Evolutionary conservation across 2,113 vertebrate species (phyloP), one percentile per base, ranked within the genome.

Genomic region (Cheilinus undulatus): DNA sequence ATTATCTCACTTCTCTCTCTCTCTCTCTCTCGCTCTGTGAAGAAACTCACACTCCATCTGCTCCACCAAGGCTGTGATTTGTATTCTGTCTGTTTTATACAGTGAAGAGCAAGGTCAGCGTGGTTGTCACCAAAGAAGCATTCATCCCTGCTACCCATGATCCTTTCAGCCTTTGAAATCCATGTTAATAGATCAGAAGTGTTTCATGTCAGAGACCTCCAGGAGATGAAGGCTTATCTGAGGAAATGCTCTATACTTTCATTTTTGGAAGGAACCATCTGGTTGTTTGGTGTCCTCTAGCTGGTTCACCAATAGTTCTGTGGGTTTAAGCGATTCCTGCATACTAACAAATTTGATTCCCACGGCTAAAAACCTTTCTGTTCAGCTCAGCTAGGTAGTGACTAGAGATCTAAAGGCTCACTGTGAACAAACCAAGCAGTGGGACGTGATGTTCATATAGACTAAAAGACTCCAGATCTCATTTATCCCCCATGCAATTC

Each of bases 11-110:
- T 42, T 23, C 65, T 68, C 53, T 43, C 70, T 62, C 66, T 67
- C 69, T 66, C 69, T 70, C 42, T 76, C 64, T 49, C n/a, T 28
- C 24, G 3, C 67, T 82, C 64, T 3, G 76, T 83, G 69, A 71
- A 86, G 81, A 89, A 73, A 82, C 66, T 75, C 79, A 66, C 82
- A 82, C 83, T 73, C 81, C 83, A 72, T 85, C 85, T 86, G 76
- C 67, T 89, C 87, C 65, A 52, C 80, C 63, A 26, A 40, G 30
- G 65, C 49, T 5, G 28, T 12, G 27, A 58, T 86, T 64, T 76
- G 46, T 58, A 28, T 58, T 79, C 79, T 66, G 49, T 59, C 42
- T 50, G 68, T 74, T 71, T 69, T 27, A 3, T 51, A 50, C 73
- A 22, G 64, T 13, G 69, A 78, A 27, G 26, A 61, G 53, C 38